Conservation (phyloP, 1,140 invertebrate species). For the Zaprionus inermis region DNA sequence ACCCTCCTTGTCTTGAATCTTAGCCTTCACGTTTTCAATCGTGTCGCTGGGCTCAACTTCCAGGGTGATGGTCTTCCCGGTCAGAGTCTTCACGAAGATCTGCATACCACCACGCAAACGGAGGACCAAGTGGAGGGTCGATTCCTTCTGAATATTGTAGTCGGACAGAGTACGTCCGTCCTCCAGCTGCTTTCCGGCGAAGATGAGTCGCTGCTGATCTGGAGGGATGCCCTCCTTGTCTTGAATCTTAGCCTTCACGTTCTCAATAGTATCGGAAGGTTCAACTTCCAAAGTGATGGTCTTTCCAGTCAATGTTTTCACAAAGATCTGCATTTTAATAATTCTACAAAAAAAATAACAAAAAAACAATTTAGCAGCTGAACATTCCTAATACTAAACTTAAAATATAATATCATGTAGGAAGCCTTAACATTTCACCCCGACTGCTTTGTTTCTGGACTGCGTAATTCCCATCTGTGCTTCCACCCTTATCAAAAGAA, state of each 20-base stretch:
- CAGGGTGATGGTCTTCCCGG: conserved; percentile 93
- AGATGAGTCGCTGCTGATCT: conserved; percentile 85
- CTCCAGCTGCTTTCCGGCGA: conserved; percentile 89
- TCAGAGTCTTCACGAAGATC: conserved; percentile 93
- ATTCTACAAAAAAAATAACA: conserved; percentile 50
- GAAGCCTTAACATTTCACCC: background rate
- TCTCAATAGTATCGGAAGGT: conserved; percentile 90
- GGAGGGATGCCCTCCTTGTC: conserved; percentile 88
- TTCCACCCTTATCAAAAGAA: conserved; percentile 22
- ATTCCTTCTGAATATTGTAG: conserved; percentile 88
- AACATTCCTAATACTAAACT: background rate
- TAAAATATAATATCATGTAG: background rate
- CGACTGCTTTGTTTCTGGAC: conserved; percentile 28
- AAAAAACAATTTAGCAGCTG: conserved; percentile 30
- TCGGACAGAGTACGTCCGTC: conserved; percentile 86
- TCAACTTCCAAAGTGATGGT: conserved; percentile 94
- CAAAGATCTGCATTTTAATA: conserved; percentile 85
- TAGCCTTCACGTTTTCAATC: conserved; percentile 93
- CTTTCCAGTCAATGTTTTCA: conserved; percentile 96
- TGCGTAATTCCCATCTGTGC: background rate
- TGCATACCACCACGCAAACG: conserved; percentile 87
- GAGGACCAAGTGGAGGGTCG: conserved; percentile 88
- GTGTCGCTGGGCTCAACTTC: conserved; percentile 92
- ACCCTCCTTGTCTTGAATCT: conserved; percentile 90
- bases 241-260: conserved; percentile 91